phyloP scores from a whole-genome alignment of 2,113 vertebrate genomes.

The Potamarius usumacintae region DNA sequence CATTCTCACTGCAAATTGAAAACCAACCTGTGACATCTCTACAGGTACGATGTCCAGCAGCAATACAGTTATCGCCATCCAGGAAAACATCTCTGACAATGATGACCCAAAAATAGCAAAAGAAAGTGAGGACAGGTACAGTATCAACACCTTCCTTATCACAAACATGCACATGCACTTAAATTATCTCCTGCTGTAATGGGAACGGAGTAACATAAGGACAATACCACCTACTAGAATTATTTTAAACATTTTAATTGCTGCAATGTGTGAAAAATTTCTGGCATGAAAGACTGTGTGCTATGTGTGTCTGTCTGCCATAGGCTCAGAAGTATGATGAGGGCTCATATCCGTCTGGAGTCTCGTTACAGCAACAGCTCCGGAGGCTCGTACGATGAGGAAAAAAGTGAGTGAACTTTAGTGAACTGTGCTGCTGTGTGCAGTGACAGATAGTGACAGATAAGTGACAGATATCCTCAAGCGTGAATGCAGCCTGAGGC shows the following conservation, averaged over 20 bases:
- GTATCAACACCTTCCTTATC: background rate
- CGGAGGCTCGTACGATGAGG: conserved; percentile 95
- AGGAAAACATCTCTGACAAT: conserved; percentile 85
- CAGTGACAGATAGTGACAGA: background rate
- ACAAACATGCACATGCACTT: background rate
- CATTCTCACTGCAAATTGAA: background rate
- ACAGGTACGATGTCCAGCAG: conserved; percentile 94
- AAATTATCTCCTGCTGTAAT: background rate
- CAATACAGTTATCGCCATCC: conserved; percentile 88
- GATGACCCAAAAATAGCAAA: conserved; percentile 84
- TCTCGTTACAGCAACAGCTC: conserved; percentile 98
- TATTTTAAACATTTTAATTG: background rate
- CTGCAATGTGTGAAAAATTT: background rate
- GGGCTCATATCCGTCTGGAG: conserved; percentile 92
- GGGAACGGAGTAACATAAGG: background rate
- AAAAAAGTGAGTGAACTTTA: conserved; percentile 84
- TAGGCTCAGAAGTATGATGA: conserved; percentile 83
- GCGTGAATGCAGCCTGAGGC: background rate
- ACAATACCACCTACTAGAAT: background rate
- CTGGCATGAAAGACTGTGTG: background rate
- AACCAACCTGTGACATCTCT: background rate
- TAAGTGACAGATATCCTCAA: background rate
- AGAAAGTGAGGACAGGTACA: conserved; percentile 91
- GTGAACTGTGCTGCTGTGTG: background rate
- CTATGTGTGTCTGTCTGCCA: conserved; percentile 40